Percentiles rank a stretch among this genome's conserved stretches.
phyloP scores from a whole-genome alignment of 2,113 vertebrate genomes.

The Zosterops borbonicus region DNA sequence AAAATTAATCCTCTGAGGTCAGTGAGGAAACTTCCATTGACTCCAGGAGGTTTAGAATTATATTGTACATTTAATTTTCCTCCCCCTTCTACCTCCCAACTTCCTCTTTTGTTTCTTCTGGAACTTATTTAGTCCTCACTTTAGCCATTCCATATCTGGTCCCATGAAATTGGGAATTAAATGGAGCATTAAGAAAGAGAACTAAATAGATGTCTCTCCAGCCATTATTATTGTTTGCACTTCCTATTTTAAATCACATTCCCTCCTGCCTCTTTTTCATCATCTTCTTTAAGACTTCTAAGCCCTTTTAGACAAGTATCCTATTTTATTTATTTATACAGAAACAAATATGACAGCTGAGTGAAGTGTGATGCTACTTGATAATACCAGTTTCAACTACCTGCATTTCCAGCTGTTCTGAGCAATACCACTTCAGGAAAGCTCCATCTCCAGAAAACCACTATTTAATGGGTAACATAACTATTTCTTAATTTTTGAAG shows the following conservation, averaged over 20 bases:
- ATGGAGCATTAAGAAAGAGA: background rate
- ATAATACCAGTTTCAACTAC: background rate
- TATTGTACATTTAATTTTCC: background rate
- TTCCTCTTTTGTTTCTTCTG: constrained; percentile 30
- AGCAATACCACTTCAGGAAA: background rate
- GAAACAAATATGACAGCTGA: background rate
- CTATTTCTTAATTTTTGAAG: background rate
- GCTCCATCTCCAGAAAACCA: background rate
- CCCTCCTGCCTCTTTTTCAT: background rate
- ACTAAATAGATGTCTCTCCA: background rate
- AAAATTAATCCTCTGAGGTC: constrained; percentile 49
- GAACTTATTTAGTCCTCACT: constrained; percentile 34
- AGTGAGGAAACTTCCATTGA: constrained; percentile 37
- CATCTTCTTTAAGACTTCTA: background rate
- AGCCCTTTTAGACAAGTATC: background rate
- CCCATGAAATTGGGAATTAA: constrained; percentile 43
- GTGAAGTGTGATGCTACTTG: background rate
- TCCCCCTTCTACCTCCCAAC: background rate
- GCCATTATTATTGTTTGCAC: background rate
- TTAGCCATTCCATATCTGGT: background rate
- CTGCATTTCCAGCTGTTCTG: background rate
- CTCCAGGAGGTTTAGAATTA: constrained; percentile 51
- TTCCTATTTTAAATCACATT: background rate
- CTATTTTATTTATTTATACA: background rate
- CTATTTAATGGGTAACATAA: background rate